phyloP scores from a whole-genome alignment of 2,797 vertebrate genomes.

The Paramormyrops hopkinsi region DNA sequence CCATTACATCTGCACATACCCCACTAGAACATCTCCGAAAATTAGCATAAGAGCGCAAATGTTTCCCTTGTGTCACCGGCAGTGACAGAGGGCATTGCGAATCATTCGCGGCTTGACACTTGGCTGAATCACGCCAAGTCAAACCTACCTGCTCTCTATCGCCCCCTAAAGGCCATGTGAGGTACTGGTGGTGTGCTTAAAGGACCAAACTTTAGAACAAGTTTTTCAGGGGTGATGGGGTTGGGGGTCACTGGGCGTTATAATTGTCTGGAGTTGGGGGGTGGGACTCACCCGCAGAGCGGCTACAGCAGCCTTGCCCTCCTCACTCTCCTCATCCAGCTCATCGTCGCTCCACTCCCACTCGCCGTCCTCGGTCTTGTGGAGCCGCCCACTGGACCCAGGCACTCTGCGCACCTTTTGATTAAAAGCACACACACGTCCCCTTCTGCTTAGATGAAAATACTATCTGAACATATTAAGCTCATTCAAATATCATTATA shows the following conservation, averaged over 20 bases:
- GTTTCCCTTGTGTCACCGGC: not conserved
- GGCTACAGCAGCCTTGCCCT: constrained; percentile 89
- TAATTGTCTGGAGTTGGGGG: not conserved
- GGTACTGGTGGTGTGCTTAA: not conserved
- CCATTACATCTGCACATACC: constrained; percentile 22
- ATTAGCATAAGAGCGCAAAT: not conserved
- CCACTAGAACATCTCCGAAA: constrained; percentile 2
- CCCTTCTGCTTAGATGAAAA: not conserved
- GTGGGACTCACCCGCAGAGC: constrained; percentile 76
- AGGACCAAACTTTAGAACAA: not conserved
- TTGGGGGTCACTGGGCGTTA: not conserved
- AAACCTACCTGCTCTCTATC: not conserved
- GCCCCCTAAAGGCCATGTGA: not conserved
- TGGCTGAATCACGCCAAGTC: not conserved
- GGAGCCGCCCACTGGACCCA: constrained; percentile 87
- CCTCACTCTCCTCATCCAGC: constrained; percentile 94
- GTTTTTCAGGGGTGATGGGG: not conserved
- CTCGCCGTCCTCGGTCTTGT: constrained; percentile 89
- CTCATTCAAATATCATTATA: not conserved
- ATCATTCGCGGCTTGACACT: not conserved
- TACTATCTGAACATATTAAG: not conserved
- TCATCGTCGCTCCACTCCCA: constrained; percentile 98
- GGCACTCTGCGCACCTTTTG: constrained; percentile 84
- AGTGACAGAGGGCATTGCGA: not conserved
- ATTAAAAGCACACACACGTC: not conserved